Conservation (phyloP, 2,888 invertebrate species). For the Leptogaster cylindrica region DNA sequence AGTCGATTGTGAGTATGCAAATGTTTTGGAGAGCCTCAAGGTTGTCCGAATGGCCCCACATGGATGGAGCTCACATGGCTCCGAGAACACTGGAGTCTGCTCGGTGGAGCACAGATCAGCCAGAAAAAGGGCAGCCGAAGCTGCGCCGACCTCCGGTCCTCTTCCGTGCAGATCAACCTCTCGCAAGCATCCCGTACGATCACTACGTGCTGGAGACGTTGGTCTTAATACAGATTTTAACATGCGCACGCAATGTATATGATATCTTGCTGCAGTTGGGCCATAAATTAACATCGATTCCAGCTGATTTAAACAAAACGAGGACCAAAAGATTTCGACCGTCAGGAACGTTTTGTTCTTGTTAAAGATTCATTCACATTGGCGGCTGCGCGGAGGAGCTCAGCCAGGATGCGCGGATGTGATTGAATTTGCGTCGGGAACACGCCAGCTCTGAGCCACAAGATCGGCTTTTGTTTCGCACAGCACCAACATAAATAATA, state of each 20-base stretch:
- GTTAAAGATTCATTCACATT: neutral
- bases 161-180: constrained; percentile 41
- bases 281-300: constrained; percentile 47
- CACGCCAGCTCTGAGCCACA: no score
- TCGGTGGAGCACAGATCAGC: no score
- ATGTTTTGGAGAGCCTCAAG: neutral
- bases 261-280: constrained; percentile 47
- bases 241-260: constrained; percentile 49
- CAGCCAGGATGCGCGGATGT: no score
- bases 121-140: constrained; percentile 8
- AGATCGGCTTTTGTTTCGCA: no score
- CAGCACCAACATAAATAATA: no score
- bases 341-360: constrained; percentile 23
- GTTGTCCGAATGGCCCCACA: neutral
- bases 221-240: constrained; percentile 46
- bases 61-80: no score
- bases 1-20: constrained; percentile 8
- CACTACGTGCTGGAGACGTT: constrained; percentile 44
- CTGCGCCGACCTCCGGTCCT: constrained; percentile 26
- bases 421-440: no score
- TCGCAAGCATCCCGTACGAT: constrained; percentile 5
- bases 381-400: neutral
- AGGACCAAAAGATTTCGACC: constrained; percentile 5
- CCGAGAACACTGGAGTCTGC: no score
- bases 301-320: constrained; percentile 45